phyloP scores from a whole-genome alignment of 2,113 vertebrate species.

The Rhizomys pruinosus region DNA sequence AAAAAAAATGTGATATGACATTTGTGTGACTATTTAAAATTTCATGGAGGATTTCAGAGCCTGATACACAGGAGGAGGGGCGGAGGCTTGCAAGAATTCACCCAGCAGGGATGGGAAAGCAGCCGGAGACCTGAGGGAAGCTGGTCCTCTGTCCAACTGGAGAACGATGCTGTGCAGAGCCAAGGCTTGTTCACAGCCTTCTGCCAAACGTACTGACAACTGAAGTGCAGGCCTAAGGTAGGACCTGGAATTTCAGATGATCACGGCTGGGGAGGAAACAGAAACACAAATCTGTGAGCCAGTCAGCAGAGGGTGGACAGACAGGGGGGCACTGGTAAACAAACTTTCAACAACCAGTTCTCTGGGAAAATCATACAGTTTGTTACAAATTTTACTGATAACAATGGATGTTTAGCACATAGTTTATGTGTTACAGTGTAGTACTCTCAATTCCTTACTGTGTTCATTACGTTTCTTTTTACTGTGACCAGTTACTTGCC shows the following conservation, averaged over 20 bases:
- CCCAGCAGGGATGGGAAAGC: not conserved
- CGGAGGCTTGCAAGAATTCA: not conserved
- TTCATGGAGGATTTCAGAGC: not conserved
- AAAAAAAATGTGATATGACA: not conserved
- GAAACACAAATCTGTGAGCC: not conserved
- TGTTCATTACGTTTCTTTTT: not conserved
- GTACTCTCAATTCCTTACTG: not conserved
- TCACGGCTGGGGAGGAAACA: not conserved
- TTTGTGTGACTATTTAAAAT: conserved; percentile 45
- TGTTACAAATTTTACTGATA: conserved; percentile 4
- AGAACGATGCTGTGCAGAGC: not conserved
- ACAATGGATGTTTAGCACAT: not conserved
- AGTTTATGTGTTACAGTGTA: not conserved
- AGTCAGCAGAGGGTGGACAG: not conserved
- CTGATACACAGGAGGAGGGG: not conserved
- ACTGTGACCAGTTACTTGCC: not conserved
- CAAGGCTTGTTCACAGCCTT: not conserved
- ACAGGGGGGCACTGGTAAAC: too few species aligned
- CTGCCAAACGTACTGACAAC: not conserved
- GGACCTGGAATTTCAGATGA: not conserved
- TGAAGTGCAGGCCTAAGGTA: not conserved
- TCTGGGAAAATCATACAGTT: not conserved
- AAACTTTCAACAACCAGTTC: not conserved
- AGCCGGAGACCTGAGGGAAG: not conserved
- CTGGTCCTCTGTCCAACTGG: not conserved